Percentiles rank a stretch among this genome's conserved stretches.
Conservation (phyloP, 2,113 vertebrate species). For the Corapipo altera region DNA sequence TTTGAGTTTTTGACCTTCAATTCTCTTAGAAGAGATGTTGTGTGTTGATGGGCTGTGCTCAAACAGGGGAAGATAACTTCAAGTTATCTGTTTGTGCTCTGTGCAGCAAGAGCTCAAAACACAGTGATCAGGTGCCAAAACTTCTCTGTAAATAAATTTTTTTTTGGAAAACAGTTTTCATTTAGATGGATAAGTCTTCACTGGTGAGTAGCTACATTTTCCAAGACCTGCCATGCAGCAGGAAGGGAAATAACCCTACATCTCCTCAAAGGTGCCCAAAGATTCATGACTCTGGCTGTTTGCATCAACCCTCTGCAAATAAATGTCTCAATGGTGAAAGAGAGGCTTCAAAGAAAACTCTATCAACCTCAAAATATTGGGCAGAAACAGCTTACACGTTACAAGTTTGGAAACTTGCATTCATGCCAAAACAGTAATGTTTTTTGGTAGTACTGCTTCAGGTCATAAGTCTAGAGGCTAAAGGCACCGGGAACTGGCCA, state of each 20-base stretch:
- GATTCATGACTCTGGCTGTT: background rate
- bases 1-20: background rate
- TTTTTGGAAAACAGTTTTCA: background rate
- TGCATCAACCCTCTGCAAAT: background rate
- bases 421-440: background rate
- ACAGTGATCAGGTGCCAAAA: background rate
- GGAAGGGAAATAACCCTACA: background rate
- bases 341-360: background rate
- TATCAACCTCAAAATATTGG: background rate
- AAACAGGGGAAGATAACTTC: background rate
- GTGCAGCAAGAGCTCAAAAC: rapidly evolving
- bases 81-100: background rate
- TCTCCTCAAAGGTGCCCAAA: background rate
- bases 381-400: background rate
- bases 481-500: background rate
- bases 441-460: background rate
- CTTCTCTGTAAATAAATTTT: background rate
- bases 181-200: background rate
- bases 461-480: background rate
- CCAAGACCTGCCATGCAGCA: background rate
- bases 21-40: background rate
- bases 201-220: background rate
- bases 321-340: background rate
- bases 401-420: background rate
- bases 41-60: rapidly evolving